Base-by-base conservation (phyloP, 2,888 invertebrate species). In the Drosophila mettleri region DNA sequence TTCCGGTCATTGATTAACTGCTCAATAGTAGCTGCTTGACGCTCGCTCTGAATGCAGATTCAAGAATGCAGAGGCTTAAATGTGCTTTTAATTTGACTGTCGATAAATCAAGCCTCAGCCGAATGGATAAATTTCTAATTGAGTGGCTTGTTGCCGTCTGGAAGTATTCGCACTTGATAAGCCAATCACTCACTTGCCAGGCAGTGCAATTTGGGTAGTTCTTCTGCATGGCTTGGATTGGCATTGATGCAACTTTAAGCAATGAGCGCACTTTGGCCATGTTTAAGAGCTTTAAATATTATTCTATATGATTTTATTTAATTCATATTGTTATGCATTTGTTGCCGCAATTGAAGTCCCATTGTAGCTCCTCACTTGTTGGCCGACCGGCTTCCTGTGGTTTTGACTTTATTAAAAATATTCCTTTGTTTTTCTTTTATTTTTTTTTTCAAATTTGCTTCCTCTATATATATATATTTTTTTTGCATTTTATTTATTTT, bases 321-420 rank as follows among this genome's bases (percentile, higher is more conserved):
- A 69, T 75, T 73, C 77, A 34, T 52, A 52, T 51, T 36, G 54
- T 63, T 58, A 60, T 74, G 67, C 64, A 86, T 71, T 78, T 84
- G 81, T 52, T 64, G 74, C 74, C 63, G 59, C 74, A 86, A 74
- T 84, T 81, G 59, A 63, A 51, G 59, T 49, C 39, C 20, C 57
- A 69, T 64, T 77, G 78, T 68, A 63, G 29, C 24, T n/a, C 20
- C 62, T 48, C 54, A 22, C 55, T 51, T 49, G 45, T 24, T 33
- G 9, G 48, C 49, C 22, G 31, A 27, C 10, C 39, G 57, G 45
- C 54, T 69, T 77, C 71, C 80, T 74, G 72, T 73, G 69, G 72
- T 55, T 86, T 88, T 80, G 74, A 78, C 84, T 86, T 86, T 86
- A 86, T 86, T 88, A 74, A 68, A 86, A 76, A 80, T 71, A 73